These are phyloP conservation scores for Aethes cnicana DNA, from an alignment of 2,888 invertebrate genomes.

Conservation along the genomic window DNA sequence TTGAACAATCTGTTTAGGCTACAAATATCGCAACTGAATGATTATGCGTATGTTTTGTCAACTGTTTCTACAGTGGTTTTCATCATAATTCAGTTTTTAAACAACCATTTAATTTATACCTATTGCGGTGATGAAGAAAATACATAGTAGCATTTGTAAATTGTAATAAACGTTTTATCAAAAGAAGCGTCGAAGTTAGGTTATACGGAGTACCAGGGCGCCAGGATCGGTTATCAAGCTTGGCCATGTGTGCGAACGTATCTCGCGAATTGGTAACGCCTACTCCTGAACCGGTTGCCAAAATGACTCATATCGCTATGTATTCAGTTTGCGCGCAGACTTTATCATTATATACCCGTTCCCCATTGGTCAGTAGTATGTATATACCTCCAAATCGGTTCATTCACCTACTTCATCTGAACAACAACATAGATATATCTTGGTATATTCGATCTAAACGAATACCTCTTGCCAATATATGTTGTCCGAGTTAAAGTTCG, in stretches of 20 bases:
- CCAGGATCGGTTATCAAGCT: constrained; percentile 45
- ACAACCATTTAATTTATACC: too few relatives aligned
- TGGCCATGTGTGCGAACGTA: constrained; percentile 39
- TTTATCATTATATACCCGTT: constrained; percentile 24
- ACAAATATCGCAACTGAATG: constrained; percentile 67
- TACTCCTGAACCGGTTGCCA: constrained; percentile 67
- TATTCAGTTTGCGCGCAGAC: constrained; percentile 34
- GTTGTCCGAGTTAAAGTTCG: constrained; percentile 51
- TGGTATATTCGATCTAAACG: neutral
- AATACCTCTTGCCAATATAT: constrained; percentile 43
- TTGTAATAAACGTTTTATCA: too few relatives aligned
- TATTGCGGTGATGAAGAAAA: too few relatives aligned
- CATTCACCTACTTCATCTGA: constrained; percentile 9
- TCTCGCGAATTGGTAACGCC: constrained; percentile 69
- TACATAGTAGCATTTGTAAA: too few relatives aligned
- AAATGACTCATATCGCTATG: constrained; percentile 58
- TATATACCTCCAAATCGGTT: constrained; percentile 3
- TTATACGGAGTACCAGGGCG: constrained; percentile 54
- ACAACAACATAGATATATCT: constrained; percentile 28
- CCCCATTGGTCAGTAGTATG: constrained; percentile 12
- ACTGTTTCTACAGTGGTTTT: constrained; percentile 29
- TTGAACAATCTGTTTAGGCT: constrained; percentile 67
- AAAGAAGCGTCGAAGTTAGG: constrained; percentile 36
- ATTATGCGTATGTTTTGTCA: constrained; percentile 43
- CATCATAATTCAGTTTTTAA: too few relatives aligned